Conservation (phyloP, 2,888 invertebrate species). For the Macaria notata region DNA sequence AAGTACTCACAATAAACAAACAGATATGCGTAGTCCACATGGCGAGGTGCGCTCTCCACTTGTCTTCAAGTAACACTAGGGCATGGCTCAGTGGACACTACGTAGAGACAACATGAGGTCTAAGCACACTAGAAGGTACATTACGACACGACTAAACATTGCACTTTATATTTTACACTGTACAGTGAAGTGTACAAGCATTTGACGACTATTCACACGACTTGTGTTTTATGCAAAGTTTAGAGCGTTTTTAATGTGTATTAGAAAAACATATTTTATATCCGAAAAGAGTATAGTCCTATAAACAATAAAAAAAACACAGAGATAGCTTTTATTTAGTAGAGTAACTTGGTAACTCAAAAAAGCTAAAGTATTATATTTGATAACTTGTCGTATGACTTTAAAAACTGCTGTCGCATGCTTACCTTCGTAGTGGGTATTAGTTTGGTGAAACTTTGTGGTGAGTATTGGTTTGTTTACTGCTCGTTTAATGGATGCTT, state of each 20-base stretch:
- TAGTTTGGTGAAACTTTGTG: conserved; percentile 22
- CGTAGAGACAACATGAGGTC: neutral
- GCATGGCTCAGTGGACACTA: conserved; percentile 18
- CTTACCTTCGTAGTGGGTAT: neutral
- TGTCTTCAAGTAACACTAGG: conserved; percentile 7
- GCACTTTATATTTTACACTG: neutral
- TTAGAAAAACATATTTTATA: too few species aligned
- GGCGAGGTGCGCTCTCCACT: conserved; percentile 10
- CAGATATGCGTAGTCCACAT: conserved; percentile 22
- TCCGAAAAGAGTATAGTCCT: too few species aligned
- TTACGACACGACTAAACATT: neutral
- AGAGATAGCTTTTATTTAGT: too few species aligned
- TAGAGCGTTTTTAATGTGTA: too few species aligned
- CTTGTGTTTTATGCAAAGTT: too few species aligned
- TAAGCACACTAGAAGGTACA: neutral
- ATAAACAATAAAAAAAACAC: too few species aligned
- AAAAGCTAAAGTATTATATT: too few species aligned
- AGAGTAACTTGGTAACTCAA: too few species aligned
- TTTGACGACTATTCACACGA: too few species aligned
- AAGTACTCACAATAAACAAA: conserved; percentile 22
- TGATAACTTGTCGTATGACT: too few species aligned
- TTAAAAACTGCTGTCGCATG: too few species aligned
- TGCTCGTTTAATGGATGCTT: conserved; percentile 10
- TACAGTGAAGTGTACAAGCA: too few species aligned
- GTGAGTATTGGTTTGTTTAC: conserved; percentile 20